Conservation (phyloP, 1,140 invertebrate genomes). For the Teleopsis dalmanni region DNA sequence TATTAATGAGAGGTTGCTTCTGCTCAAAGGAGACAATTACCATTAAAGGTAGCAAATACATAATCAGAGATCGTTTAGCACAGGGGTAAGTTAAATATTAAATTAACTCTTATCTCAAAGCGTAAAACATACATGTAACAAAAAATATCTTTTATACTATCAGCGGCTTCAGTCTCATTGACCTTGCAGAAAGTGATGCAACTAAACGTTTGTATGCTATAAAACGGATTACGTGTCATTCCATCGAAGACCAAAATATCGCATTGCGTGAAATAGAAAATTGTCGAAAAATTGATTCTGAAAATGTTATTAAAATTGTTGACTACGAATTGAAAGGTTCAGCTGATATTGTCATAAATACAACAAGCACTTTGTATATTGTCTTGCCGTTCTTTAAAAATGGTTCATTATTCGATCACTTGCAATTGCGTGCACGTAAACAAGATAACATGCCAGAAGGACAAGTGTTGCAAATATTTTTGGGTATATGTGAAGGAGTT, state of each 20-base stretch:
- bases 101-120: slow-evolving; percentile 11
- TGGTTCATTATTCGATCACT: slow-evolving; percentile 67
- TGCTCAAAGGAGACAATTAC: slow-evolving; percentile 66
- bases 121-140: neutral
- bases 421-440: slow-evolving; percentile 53
- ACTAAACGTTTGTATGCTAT: slow-evolving; percentile 67
- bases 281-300: slow-evolving; percentile 62
- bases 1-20: slow-evolving; percentile 71
- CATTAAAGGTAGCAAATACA: slow-evolving; percentile 64
- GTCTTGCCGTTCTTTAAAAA: slow-evolving; percentile 73
- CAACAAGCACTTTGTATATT: slow-evolving; percentile 66
- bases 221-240: slow-evolving; percentile 75
- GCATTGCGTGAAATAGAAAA: slow-evolving; percentile 71
- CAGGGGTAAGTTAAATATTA: slow-evolving; percentile 58
- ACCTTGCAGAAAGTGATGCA: slow-evolving; percentile 66
- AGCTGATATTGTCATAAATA: slow-evolving; percentile 59
- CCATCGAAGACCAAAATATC: slow-evolving; percentile 66
- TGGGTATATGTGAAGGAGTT: slow-evolving; percentile 67
- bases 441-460: slow-evolving; percentile 57
- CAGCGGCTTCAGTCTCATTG: slow-evolving; percentile 79
- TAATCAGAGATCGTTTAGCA: slow-evolving; percentile 62
- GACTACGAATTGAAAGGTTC: slow-evolving; percentile 56
- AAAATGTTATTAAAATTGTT: slow-evolving; percentile 69
- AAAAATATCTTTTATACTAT: slow-evolving; percentile 4
- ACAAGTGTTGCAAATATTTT: slow-evolving; percentile 63